Evolutionary conservation across 2,888 invertebrate genomes (phyloP), one percentile per base, ranked within the genome.

Genomic region (Branchellion lobata): DNA sequence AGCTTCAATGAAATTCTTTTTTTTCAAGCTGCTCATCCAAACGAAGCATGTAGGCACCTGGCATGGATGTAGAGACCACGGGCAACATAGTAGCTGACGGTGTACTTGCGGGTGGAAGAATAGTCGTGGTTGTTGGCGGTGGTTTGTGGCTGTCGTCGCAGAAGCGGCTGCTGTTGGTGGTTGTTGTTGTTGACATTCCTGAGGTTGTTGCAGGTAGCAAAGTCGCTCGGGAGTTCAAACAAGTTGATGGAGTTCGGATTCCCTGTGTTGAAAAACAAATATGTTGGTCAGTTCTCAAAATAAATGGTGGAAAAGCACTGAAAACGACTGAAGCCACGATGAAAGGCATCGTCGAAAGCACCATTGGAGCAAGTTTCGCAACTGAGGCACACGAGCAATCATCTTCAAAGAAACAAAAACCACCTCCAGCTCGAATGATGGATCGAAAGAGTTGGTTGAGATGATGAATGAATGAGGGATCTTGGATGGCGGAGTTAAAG

Each of bases 401-500:
- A n/a, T n/a, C n/a, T n/a, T n/a, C n/a, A n/a, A n/a, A n/a, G n/a
- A n/a, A n/a, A n/a, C n/a, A n/a, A n/a, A n/a, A n/a, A 65, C 29
- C n/a, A 77, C 77, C 83, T 33, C 83, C 83, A 29, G 82, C 81
- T 18, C 82, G 77, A 24, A 83, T 82, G 29, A 83, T 82, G 57
- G 72, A 69, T n/a, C 81, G 80, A 57, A 82, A 74, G 27, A 83
- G 79, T n/a, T 51, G 79, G 65, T 83, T 83, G 40, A 83, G 79
- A 36, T 82, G 81, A 29, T 78, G 78, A 68, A 83, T 82, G 80
- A 83, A 83, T 33, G 78, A 61, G 24, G 53, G 31, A 47, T 83
- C 82, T 1, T 83, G 81, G 47, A 82, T 82, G 18, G 81, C 83
- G 8, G 82, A 82, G 80, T 83, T 83, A 81, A 82, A 83, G 57